Evolutionary conservation across 2,113 vertebrate species (phyloP).

Genomic region (Pteronura brasiliensis): DNA sequence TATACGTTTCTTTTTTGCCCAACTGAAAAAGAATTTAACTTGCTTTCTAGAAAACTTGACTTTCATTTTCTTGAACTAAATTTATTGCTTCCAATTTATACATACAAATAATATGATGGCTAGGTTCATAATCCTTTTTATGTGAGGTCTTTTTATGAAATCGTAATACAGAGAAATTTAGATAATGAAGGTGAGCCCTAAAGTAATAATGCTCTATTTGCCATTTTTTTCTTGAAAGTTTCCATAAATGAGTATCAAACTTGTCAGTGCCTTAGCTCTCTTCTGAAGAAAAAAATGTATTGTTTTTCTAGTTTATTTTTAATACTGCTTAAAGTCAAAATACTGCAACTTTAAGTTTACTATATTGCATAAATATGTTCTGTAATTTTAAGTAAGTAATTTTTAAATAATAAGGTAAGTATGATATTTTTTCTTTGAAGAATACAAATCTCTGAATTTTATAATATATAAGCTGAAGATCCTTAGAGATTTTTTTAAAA

Average conservation of each 20-base stretch:
- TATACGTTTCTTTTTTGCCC: background rate
- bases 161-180: background rate
- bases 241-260: conserved; percentile 8
- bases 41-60: background rate
- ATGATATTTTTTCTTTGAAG: background rate
- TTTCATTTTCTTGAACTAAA: background rate
- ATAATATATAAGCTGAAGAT: background rate
- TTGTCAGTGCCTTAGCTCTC: background rate
- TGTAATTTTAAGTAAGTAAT: conserved; percentile 1
- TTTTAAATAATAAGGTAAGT: background rate
- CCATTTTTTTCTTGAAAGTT: conserved; percentile 19
- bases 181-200: background rate
- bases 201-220: background rate
- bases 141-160: background rate
- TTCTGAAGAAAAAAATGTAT: background rate
- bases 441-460: background rate
- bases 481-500: background rate
- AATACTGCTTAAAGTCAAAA: background rate
- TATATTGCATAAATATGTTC: background rate
- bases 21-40: background rate
- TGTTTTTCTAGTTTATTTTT: background rate
- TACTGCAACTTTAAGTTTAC: background rate
- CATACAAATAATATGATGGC: background rate
- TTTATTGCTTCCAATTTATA: background rate
- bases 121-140: background rate